phyloP scores from a whole-genome alignment of 2,888 invertebrate genomes.

The Octodonta nipae region DNA sequence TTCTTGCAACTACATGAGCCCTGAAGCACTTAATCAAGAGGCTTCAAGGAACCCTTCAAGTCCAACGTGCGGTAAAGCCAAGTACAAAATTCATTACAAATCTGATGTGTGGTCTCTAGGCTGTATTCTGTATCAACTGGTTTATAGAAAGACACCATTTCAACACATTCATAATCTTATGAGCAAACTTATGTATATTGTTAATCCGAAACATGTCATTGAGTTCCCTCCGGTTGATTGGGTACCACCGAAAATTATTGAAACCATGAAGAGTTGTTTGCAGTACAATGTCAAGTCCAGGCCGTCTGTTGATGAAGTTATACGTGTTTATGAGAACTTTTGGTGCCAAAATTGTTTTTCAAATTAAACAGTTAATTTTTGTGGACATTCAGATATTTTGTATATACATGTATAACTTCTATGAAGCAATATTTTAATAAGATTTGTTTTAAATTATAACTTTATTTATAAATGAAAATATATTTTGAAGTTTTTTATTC shows the following conservation, averaged over 20 bases:
- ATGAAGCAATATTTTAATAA: no score
- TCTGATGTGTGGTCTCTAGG: conserved; percentile 97
- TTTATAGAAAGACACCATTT: conserved; percentile 85
- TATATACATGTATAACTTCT: no score
- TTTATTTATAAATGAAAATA: no score
- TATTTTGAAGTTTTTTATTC: no score
- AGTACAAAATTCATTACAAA: conserved; percentile 55
- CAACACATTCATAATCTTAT: conserved; percentile 47
- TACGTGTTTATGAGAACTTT: conserved; percentile 35
- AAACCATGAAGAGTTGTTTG: conserved; percentile 59
- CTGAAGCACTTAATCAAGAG: conserved; percentile 70
- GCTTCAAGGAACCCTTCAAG: conserved; percentile 30
- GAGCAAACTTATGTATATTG: conserved; percentile 20
- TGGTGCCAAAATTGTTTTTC: no score
- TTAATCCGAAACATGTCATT: conserved; percentile 46
- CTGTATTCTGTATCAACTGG: conserved; percentile 85
- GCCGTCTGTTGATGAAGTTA: conserved; percentile 61
- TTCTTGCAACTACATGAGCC: conserved; percentile 91
- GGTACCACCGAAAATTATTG: conserved; percentile 45
- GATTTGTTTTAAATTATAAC: no score
- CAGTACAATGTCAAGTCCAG: conserved; percentile 57
- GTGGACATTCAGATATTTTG: no score
- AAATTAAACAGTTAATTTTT: no score
- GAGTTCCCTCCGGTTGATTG: conserved; percentile 50
- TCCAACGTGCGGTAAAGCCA: no score